phyloP scores from a whole-genome alignment of 2,888 invertebrate genomes.

The Pterobdella sp. region DNA sequence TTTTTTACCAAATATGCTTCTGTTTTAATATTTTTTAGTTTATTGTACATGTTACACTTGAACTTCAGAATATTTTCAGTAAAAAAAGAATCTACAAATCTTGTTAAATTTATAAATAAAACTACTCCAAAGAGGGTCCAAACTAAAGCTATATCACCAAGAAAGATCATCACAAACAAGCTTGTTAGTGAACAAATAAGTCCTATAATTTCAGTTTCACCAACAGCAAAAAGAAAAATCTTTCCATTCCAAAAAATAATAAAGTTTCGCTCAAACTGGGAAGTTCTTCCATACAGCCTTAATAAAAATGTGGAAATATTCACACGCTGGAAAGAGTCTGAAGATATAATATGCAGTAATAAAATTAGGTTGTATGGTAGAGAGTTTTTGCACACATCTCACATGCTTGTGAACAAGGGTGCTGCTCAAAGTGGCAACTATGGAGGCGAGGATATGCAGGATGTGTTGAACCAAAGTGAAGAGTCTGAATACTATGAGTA shows the following conservation, averaged over 20 bases:
- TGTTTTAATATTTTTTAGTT: no score
- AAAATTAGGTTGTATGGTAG: slow-evolving; percentile 30
- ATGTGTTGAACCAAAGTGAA: slow-evolving; percentile 39
- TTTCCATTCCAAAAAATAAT: background rate
- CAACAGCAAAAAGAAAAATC: background rate
- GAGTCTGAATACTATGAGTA: slow-evolving; percentile 36
- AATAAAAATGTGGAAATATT: slow-evolving; percentile 28
- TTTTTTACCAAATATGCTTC: no score
- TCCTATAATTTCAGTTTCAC: no score
- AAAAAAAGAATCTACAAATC: no score
- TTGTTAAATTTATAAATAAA: no score
- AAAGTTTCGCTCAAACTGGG: slow-evolving; percentile 21
- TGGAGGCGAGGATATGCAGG: slow-evolving; percentile 38
- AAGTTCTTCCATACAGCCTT: slow-evolving; percentile 6
- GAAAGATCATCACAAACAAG: no score
- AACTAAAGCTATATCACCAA: no score
- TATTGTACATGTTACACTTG: no score
- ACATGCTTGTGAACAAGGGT: slow-evolving; percentile 34
- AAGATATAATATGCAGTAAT: slow-evolving; percentile 30
- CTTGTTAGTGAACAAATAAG: no score
- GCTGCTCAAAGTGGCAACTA: slow-evolving; percentile 25
- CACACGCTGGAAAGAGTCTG: slow-evolving; percentile 21
- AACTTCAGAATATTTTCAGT: no score
- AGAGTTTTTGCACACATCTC: slow-evolving; percentile 35
- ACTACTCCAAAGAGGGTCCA: no score